Evolutionary conservation across 1,140 invertebrate species (phyloP), one percentile per base, ranked within the genome.

Genomic region (Zaprionus inermis): DNA sequence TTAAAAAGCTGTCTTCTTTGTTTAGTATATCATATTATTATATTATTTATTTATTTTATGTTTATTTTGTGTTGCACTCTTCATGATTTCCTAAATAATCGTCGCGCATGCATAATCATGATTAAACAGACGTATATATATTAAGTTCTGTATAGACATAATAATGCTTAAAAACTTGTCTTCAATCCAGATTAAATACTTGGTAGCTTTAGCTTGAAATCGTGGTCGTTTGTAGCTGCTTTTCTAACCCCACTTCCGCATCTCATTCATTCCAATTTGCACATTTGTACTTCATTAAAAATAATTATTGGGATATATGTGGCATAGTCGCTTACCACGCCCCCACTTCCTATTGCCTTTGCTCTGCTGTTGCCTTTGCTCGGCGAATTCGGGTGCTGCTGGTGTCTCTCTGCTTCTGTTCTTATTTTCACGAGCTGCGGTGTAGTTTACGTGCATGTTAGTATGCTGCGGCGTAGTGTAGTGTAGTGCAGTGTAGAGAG

Each of bases 261-360:
- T 16, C 38, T 7, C 38, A 44, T 44, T 44, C n/a, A 44, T 44
- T 44, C 2, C 16, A n/a, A 16, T 44, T 44, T 44, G 7, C n/a
- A 16, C 38, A n/a, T 44, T 44, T 44, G 44, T 49, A 49, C 18
- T 49, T 49, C 44, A 49, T 49, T 49, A 49, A 49, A 49, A 49
- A 49, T 49, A 49, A 49, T 49, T 49, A 49, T 49, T n/a, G 44
- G 18, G 12, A 11, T 49, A 10, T 49, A 49, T 49, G 44, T 49
- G 44, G 44, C 18, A 49, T 22, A 49, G 20, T 12, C 44, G 9
- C 18, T 11, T 11, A 4, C 16, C n/a, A 18, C 16, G 18, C n/a
- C n/a, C n/a, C 16, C 41, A 3, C 0, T 9, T 14, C n/a, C 41
- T n/a, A n/a, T n/a, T n/a, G n/a, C 22, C 3, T 4, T 28, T 28